Evolutionary conservation across 2,888 invertebrate genomes (phyloP).

Genomic region (Diarsia rubi): DNA sequence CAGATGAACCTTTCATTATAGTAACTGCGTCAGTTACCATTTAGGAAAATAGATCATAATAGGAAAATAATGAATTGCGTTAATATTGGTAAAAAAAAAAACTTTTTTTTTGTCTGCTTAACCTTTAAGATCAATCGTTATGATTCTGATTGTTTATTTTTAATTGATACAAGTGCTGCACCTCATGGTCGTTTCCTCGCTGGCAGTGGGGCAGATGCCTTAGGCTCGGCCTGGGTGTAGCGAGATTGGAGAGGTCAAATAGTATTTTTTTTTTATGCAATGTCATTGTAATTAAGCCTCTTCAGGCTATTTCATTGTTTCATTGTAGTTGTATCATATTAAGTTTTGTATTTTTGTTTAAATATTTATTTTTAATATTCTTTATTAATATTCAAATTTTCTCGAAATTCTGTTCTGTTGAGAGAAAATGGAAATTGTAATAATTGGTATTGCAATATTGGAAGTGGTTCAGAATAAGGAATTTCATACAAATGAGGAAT

Average conservation of each 20-base stretch:
- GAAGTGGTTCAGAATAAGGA: background rate
- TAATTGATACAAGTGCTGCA: background rate
- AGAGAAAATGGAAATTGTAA: background rate
- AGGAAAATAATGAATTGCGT: too few relatives aligned
- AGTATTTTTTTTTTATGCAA: too few relatives aligned
- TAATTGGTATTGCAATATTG: background rate
- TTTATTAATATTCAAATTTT: too few relatives aligned
- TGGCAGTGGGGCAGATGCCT: background rate
- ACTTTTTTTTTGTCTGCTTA: too few relatives aligned
- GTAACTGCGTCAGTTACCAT: too few relatives aligned
- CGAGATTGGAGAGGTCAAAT: background rate
- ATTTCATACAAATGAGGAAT: background rate
- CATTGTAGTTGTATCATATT: constrained; percentile 4
- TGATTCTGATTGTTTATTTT: background rate
- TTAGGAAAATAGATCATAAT: too few relatives aligned
- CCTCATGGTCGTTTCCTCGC: background rate
- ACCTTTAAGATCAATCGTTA: background rate
- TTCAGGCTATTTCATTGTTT: constrained; percentile 15
- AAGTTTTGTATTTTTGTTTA: background rate
- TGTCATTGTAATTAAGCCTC: constrained; percentile 22
- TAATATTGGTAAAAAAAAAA: too few relatives aligned
- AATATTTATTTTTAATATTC: too few relatives aligned
- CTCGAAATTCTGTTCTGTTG: background rate
- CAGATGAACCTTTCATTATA: too few relatives aligned
- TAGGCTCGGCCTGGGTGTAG: constrained; percentile 3